Base-by-base conservation (phyloP, 2,797 vertebrate genomes). In the Gallirallus australis region DNA sequence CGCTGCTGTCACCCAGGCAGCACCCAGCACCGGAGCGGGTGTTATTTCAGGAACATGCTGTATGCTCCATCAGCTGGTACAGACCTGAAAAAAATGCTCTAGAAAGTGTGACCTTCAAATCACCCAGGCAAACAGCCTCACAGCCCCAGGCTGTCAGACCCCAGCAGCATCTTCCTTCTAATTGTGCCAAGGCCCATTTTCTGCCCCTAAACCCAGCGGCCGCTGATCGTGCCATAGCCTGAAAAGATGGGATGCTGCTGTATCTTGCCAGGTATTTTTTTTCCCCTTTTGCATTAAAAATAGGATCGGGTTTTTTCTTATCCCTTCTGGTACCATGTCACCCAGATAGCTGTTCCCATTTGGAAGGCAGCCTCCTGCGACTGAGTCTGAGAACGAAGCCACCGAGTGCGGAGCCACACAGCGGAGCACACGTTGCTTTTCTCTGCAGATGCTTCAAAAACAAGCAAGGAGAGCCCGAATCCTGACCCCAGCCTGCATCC, bases 141-240 rank as follows among this genome's bases (percentile, higher is more conserved):
- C 31, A 69, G 77, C 39, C 35, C 47, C 82, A 81, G 12, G 8
- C 82, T 86, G 80, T 50, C 79, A 65, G 65, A 85, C 86, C 73
- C 68, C 86, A n/a, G 3, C 33, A 68, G 69, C 10, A 28, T n/a
- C 71, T 79, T 86, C 48, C 60, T 69, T 65, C 66, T 92, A 70
- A 95, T 68, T 94, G 85, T 48, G 52, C 7, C 6, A 88, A 91
- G 76, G 52, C 16, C 64, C 59, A 14, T 93, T 96, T 94, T 77
- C 80, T 86, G 63, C 61, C 56, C 54, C 80, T 45, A 87, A 94
- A 64, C 73, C 65, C 73, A 78, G 60, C 52, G 70, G n/a, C 66
- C 56, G 68, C 40, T 31, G 37, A 57, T 23, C 57, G 19, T 78
- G 40, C 52, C 85, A 59, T 27, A 92, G 88, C 61, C 50, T 50